These are phyloP conservation scores for Sipha flava DNA, from an alignment of 1,140 invertebrate genomes.

Conservation along the genomic window DNA sequence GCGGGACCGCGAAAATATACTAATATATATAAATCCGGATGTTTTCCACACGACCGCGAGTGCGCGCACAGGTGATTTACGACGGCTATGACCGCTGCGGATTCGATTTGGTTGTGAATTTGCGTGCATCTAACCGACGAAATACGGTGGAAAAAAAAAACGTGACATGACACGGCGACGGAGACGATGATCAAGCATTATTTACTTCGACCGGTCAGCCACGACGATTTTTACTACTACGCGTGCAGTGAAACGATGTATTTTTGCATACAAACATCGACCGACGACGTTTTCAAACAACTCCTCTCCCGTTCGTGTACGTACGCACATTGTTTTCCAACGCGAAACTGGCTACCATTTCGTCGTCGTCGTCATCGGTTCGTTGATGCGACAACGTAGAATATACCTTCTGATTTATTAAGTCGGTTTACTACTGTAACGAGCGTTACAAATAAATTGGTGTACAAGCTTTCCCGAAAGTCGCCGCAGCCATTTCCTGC, in stretches of 20 bases:
- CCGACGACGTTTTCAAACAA: slow-evolving; percentile 3
- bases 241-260: not conserved
- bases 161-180: not conserved
- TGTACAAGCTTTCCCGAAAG: not conserved
- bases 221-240: not conserved
- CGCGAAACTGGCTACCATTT: not conserved
- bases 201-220: no score
- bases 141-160: not conserved
- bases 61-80: not conserved
- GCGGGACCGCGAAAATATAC: not conserved
- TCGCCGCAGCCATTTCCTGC: not conserved
- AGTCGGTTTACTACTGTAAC: not conserved
- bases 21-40: not conserved
- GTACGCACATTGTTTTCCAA: not conserved
- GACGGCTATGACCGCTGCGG: no score
- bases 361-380: not conserved
- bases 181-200: not conserved
- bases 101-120: not conserved
- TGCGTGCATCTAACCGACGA: not conserved
- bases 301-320: no score
- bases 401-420: not conserved
- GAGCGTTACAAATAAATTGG: not conserved
- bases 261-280: not conserved
- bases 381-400: not conserved
- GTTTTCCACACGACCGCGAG: not conserved